Evolutionary conservation across 2,888 invertebrate genomes (phyloP).

Genomic region (Abrostola triplasia): DNA sequence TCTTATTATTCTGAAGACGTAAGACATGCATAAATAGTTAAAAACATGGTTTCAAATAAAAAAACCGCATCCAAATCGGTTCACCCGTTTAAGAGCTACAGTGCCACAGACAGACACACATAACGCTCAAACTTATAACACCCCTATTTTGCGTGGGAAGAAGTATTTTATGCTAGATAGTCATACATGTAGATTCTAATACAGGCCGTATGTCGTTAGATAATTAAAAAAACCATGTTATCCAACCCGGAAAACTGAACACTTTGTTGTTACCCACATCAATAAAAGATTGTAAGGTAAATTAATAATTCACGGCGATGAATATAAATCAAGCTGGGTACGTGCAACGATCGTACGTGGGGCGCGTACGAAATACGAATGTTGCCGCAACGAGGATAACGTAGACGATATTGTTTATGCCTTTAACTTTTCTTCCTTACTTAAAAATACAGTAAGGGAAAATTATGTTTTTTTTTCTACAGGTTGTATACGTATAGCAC

Average conservation of each 20-base stretch:
- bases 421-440: constrained; percentile 1
- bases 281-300: constrained; percentile 57
- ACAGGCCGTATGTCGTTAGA: not conserved
- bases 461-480: not conserved
- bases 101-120: too few species aligned
- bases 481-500: too few species aligned
- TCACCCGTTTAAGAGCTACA: too few species aligned
- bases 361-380: constrained; percentile 22
- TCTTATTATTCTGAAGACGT: too few species aligned
- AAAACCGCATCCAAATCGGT: too few species aligned
- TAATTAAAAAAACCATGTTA: constrained; percentile 2
- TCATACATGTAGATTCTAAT: too few species aligned
- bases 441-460: not conserved
- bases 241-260: constrained; percentile 41
- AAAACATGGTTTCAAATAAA: too few species aligned
- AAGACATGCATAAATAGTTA: too few species aligned
- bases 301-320: constrained; percentile 57
- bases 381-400: not conserved
- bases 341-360: constrained; percentile 54
- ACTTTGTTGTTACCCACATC: constrained; percentile 27
- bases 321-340: constrained; percentile 53
- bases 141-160: too few species aligned
- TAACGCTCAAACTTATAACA: too few species aligned
- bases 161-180: too few species aligned
- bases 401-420: constrained; percentile 8